Percentiles rank a stretch among this genome's conserved stretches.
These are phyloP conservation scores for Leptodactylus fallax DNA, from an alignment of 2,797 vertebrate genomes.

Conservation along the genomic window DNA sequence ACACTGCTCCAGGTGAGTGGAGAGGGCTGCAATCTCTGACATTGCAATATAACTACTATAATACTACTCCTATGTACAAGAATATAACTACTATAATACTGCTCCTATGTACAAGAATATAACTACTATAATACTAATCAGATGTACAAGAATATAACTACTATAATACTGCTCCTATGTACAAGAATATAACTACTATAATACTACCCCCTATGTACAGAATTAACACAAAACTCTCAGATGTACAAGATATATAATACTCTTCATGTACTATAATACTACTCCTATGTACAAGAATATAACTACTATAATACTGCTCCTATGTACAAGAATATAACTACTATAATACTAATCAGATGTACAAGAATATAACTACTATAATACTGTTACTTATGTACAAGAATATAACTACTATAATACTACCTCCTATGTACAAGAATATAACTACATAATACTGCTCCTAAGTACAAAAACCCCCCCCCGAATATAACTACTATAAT, in stretches of 20 bases:
- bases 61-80: conserved; percentile 11
- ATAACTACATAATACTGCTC: conserved; percentile 1
- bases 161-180: conserved; percentile 24
- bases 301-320: not conserved
- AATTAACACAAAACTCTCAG: not conserved
- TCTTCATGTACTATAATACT: not conserved
- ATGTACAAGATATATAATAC: not conserved
- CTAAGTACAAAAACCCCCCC: not conserved
- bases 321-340: not conserved
- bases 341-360: not conserved
- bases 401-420: conserved; percentile 4
- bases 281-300: conserved; percentile 3
- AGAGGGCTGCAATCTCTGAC: not conserved
- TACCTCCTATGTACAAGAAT: not conserved
- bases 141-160: conserved; percentile 11
- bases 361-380: conserved; percentile 4
- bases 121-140: conserved; percentile 12
- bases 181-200: conserved; percentile 12
- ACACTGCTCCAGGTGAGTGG: conserved; percentile 55
- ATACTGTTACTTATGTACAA: not conserved
- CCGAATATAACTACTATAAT: not conserved
- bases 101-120: not conserved
- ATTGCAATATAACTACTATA: not conserved
- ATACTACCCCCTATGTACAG: conserved; percentile 2
- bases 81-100: conserved; percentile 29